Base-by-base conservation (phyloP, 2,797 vertebrate species). In the Spea hammondii region DNA sequence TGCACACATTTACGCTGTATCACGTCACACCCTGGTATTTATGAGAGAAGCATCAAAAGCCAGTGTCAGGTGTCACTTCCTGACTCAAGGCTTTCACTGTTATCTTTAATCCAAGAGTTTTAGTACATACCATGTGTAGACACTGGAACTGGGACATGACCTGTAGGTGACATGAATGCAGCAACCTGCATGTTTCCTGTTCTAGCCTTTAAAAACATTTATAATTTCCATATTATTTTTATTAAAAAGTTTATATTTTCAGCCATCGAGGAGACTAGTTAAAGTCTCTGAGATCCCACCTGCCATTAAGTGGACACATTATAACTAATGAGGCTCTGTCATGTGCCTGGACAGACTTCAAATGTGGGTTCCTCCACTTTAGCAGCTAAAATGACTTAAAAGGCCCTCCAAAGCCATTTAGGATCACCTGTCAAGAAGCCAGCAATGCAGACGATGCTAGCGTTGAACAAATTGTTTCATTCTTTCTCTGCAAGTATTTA, bases 351-450 rank as follows among this genome's bases (percentile, higher is more conserved):
- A 79, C 53, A 65, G n/a, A 64, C 70, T 74, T 70, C 12, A 70
- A 44, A 69, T 70, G 53, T 54, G 74, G 7, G 57, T 70, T 79
- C 75, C 70, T 49, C 78, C 66, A 70, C 66, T 79, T 79, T 70
- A 74, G 60, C 70, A 73, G 65, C 55, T 53, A 13, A 79, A 79
- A 74, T 80, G 60, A 71, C 74, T 80, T 62, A 66, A 67, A 80
- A 76, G 66, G 62, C 67, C 73, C 67, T 77, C 55, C 73, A 74
- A 72, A 70, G 65, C 53, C 65, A 74, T 82, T 73, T 77, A 59
- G 70, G 70, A 77, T 82, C 67, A 67, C 70, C 62, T 82, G 79
- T 77, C 74, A 72, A 73, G 74, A 68, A 70, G 75, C 72, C 74
- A 77, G 64, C 69, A 76, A 74, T 70, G 70, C 62, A 71, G 62